A percentile compares a stretch with the other conserved stretches of the same genome.
Evolutionary conservation across 2,113 vertebrate genomes (phyloP).

Genomic region (Leiothrix lutea): DNA sequence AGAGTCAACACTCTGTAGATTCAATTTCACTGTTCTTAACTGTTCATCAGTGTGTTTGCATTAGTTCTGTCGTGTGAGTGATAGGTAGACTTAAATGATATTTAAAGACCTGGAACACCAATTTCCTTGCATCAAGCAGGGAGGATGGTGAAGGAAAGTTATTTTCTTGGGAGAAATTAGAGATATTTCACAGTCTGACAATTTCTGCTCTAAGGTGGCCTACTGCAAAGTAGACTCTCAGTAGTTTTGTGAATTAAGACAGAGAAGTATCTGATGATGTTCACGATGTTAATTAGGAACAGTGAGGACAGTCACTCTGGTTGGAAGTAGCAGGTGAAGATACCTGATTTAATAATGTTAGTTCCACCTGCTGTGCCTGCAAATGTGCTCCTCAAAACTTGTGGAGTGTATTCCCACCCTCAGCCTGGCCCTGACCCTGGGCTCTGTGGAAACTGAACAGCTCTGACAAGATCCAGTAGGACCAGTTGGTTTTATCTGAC

Average conservation of each 20-base stretch:
- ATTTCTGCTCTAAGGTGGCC: neutral
- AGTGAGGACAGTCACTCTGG: neutral
- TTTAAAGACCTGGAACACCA: neutral
- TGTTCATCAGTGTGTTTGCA: neutral
- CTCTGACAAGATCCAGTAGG: neutral
- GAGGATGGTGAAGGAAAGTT: neutral
- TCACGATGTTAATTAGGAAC: neutral
- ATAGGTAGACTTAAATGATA: neutral
- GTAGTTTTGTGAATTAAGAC: neutral
- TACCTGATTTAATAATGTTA: neutral
- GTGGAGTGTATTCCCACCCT: neutral
- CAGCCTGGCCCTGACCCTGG: neutral
- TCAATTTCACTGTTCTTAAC: neutral
- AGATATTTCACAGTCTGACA: neutral
- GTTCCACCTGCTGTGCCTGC: neutral
- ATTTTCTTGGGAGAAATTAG: neutral
- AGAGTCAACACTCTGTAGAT: neutral
- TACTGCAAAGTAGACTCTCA: neutral
- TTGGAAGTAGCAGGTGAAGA: neutral
- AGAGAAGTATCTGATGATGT: neutral
- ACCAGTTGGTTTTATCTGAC: neutral
- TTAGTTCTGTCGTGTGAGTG: neutral
- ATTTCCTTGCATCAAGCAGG: neutral
- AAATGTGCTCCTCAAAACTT: neutral
- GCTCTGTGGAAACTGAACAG: neutral